phyloP scores from a whole-genome alignment of 2,888 invertebrate species.

The Dynastes hyllus region DNA sequence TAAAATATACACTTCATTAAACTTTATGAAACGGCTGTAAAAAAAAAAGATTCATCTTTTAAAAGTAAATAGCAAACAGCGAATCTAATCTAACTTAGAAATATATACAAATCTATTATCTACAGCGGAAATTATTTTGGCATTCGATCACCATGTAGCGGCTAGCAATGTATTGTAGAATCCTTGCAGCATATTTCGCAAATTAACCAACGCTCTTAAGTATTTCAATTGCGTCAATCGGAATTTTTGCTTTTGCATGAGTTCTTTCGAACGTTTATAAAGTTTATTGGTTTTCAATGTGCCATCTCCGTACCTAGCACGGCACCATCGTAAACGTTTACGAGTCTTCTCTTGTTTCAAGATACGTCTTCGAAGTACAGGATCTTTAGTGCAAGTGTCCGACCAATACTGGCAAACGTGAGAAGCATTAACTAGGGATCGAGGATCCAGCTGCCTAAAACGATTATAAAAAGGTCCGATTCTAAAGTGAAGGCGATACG shows the following conservation, averaged over 20 bases:
- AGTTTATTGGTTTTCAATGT: constrained; percentile 26
- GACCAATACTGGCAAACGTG: constrained; percentile 48
- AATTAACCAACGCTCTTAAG: constrained; percentile 38
- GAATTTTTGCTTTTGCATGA: constrained; percentile 37
- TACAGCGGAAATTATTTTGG: constrained; percentile 1
- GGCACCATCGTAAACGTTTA: constrained; percentile 49
- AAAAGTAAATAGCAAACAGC: background rate
- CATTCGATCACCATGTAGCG: background rate
- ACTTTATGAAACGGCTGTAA: no score
- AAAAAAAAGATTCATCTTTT: no score
- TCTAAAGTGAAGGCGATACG: background rate
- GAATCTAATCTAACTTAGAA: background rate
- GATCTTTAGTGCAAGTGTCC: constrained; percentile 38
- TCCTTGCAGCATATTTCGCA: constrained; percentile 48
- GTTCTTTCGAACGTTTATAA: constrained; percentile 40
- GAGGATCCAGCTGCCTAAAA: constrained; percentile 46
- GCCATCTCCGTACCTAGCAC: constrained; percentile 50
- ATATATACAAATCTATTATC: background rate
- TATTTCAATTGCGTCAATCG: constrained; percentile 41
- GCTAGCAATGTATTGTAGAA: constrained; percentile 45
- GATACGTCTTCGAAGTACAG: constrained; percentile 33
- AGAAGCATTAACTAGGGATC: constrained; percentile 44
- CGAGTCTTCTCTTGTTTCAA: constrained; percentile 37
- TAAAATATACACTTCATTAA: no score
- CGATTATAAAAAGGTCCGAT: background rate